phyloP scores from a whole-genome alignment of 2,888 invertebrate species.

The Drosophila multiciliata region DNA sequence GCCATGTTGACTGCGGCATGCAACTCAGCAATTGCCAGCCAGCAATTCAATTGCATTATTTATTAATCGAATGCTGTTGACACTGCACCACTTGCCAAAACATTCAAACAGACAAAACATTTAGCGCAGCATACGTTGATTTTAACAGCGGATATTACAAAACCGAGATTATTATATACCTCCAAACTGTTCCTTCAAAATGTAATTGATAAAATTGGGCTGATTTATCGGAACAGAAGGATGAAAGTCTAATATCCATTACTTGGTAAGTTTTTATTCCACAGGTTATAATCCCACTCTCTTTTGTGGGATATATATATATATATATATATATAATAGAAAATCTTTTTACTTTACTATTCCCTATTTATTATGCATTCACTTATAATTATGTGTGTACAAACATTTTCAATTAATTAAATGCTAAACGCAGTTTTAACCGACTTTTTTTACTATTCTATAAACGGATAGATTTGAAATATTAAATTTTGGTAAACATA shows the following conservation, averaged over 20 bases:
- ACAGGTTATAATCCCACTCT: not conserved
- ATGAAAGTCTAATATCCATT: not conserved
- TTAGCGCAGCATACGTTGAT: conserved; percentile 8
- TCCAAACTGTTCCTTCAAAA: not conserved
- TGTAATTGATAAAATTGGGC: not conserved
- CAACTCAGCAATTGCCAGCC: conserved; percentile 49
- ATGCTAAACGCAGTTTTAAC: not conserved
- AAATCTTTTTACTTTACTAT: not conserved
- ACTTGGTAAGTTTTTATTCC: not conserved
- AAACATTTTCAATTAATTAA: not conserved
- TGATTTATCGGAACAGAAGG: not conserved
- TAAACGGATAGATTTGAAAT: not conserved
- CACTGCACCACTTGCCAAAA: conserved; percentile 45
- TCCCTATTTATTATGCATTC: too few species aligned
- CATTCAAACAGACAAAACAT: conserved; percentile 18
- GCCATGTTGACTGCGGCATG: conserved; percentile 44
- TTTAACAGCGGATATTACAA: conserved; percentile 7
- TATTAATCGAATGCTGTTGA: conserved; percentile 71
- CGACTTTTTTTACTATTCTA: not conserved
- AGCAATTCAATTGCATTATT: conserved; percentile 68
- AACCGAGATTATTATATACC: conserved; percentile 5
- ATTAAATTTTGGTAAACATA: not conserved
- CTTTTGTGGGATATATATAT: too few species aligned
- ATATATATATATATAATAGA: too few species aligned
- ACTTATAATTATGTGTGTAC: not conserved